Evolutionary conservation across 2,113 vertebrate species (phyloP), one percentile per base, ranked within the genome.

Genomic region (Alces alces): DNA sequence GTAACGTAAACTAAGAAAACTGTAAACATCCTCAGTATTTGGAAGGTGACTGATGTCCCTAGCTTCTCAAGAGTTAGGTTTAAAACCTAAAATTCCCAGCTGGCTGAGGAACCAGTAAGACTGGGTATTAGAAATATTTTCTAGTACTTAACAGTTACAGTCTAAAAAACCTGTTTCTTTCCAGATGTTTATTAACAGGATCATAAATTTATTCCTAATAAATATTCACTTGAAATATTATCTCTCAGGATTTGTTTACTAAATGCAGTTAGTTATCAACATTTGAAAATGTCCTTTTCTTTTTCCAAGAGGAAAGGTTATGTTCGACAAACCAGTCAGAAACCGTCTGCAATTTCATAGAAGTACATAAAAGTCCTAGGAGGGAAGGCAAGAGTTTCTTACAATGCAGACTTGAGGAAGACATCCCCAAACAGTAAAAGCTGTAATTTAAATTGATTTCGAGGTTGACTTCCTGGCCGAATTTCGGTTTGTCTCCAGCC

Each of bases 111-210:
- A 66, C 90, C 93, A 96, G 55, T 96, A 94, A 96, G 89, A 96
- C 92, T 97, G 97, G 93, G 84, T 97, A 85, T 98, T 98, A 97
- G 98, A 97, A 98, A 98, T 94, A 96, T 94, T 94, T 95, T 97
- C 96, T 98, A 95, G 91, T 92, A 50, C 78, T 94, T 91, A 57
- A 66, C 0, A 6, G 91, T 96, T 98, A 66, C 90, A 97, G 96
- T 97, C 61, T 94, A 92, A 94, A 97, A 98, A 96, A 82, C 95
- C 93, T 97, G 98, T 97, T 95, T 95, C 97, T 98, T 98, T 98
- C 96, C 91, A 98, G 96, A 98, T 97, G 98, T 98, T 99, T 98
- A 97, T 97, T 98, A 98, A 98, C 93, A 96, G 98, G 97, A 82
- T 95, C 91, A 93, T 98, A 97, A 97, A 97, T 98, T 98, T 98